Base-by-base conservation (phyloP, 2,113 vertebrate species). In the Uria lomvia region DNA sequence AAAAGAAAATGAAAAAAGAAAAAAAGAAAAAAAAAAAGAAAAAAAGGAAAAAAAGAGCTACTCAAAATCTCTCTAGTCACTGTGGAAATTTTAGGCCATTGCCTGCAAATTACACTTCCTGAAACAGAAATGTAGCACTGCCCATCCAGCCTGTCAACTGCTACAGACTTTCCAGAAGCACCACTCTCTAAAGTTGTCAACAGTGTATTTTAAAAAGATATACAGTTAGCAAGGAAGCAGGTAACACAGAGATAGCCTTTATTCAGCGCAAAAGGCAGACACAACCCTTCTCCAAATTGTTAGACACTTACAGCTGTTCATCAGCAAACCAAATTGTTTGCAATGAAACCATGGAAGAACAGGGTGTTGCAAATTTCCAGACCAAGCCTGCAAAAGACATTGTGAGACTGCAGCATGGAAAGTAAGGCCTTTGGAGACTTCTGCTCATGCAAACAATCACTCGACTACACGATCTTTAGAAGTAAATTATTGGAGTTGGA, bases 181-280 rank as follows among this genome's bases (percentile, higher is more conserved):
- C 56, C 95, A 96, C 90, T 96, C 96, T 95, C 86, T 97, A 92
- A 96, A 96, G 65, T 89, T 95, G 96, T 96, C 96, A 96, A 9
- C 94, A 94, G 68, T 11, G 19, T 72, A 65, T 91, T 96, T 95
- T 84, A 65, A 29, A 66, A 92, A 89, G 94, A 96, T 58, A 79
- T 73, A 95, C 15, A 34, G 89, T 78, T 30, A 79, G 32, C 49
- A 66, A 75, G 68, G n/a, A 70, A 93, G 30, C 12, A 83, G 65
- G 73, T 90, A 94, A 67, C 70, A 78, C 53, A 85, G 86, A 84
- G 88, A 86, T 80, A 81, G 66, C 52, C 56, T 88, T 81, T 82
- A 66, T 76, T 85, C 63, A 30, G 45, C 29, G 63, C 76, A 63
- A 90, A 18, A 74, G 55, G 76, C 92, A 96, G 0, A 1, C 81